phyloP scores from a whole-genome alignment of 2,797 vertebrate species.

The Channa striata region DNA sequence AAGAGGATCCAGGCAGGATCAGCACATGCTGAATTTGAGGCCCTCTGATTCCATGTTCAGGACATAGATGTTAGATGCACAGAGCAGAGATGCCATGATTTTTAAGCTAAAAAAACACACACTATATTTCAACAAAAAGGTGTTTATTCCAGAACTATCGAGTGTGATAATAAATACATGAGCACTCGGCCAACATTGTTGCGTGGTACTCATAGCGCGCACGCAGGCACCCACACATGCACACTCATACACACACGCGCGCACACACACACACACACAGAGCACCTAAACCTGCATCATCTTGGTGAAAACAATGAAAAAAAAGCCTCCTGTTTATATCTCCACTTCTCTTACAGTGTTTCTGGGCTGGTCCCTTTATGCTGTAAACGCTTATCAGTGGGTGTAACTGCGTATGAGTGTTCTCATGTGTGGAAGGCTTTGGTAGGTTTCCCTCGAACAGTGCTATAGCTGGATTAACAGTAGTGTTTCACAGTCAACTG shows the following conservation, averaged over 20 bases:
- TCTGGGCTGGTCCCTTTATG: slow-evolving; percentile 73
- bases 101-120: slow-evolving; percentile 34
- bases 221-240: slow-evolving; percentile 4
- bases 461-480: slow-evolving; percentile 70
- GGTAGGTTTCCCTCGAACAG: slow-evolving; percentile 76
- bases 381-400: slow-evolving; percentile 69
- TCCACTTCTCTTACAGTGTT: slow-evolving; percentile 32
- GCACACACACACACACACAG: not conserved
- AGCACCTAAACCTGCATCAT: slow-evolving; percentile 52
- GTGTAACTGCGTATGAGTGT: slow-evolving; percentile 55
- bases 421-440: slow-evolving; percentile 75
- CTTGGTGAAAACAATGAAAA: slow-evolving; percentile 56
- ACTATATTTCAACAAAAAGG: slow-evolving; percentile 66
- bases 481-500: slow-evolving; percentile 70
- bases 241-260: slow-evolving; percentile 16
- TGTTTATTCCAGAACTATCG: slow-evolving; percentile 78
- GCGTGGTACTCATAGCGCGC: slow-evolving; percentile 41
- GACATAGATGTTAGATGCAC: slow-evolving; percentile 15
- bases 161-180: slow-evolving; percentile 81
- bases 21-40: slow-evolving; percentile 24
- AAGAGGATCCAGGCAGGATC: slow-evolving; percentile 32
- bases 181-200: slow-evolving; percentile 58
- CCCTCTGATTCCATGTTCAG: slow-evolving; percentile 2
- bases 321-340: slow-evolving; percentile 43
- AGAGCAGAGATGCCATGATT: slow-evolving; percentile 9